These are phyloP conservation scores for Lasioglossum albipes DNA, from an alignment of 1,140 invertebrate species.

Conservation along the genomic window DNA sequence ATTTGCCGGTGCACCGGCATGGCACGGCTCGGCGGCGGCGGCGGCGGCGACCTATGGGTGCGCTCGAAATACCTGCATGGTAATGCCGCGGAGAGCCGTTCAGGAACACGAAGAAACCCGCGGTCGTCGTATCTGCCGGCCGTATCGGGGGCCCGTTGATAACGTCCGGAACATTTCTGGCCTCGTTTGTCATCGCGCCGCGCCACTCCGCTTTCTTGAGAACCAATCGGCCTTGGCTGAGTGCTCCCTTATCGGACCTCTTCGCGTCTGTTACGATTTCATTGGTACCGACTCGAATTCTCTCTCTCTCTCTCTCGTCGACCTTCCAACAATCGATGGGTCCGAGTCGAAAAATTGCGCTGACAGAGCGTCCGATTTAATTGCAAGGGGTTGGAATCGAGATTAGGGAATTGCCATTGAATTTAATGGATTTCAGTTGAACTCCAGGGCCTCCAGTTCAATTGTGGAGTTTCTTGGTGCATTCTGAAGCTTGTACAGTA, in stretches of 20 bases:
- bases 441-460: too few species aligned
- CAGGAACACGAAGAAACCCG: constrained; percentile 30
- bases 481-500: too few species aligned
- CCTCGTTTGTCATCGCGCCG: constrained; percentile 59
- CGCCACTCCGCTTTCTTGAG: constrained; percentile 13
- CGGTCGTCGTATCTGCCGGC: constrained; percentile 49
- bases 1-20: background rate
- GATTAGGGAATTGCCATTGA: too few species aligned
- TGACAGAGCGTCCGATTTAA: too few species aligned
- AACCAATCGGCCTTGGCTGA: constrained; percentile 55
- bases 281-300: background rate
- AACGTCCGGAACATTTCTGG: constrained; percentile 56
- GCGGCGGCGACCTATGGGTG: constrained; percentile 27
- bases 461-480: too few species aligned
- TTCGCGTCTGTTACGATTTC: background rate
- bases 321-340: too few species aligned
- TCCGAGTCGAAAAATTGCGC: too few species aligned
- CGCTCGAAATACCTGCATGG: constrained; percentile 50
- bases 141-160: constrained; percentile 44
- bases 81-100: constrained; percentile 31
- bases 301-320: too few species aligned
- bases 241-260: constrained; percentile 1
- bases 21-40: constrained; percentile 5
- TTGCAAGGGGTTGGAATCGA: too few species aligned
- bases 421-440: too few species aligned